These are phyloP conservation scores for Sisyra terminalis DNA, from an alignment of 2,888 invertebrate species.

Conservation along the genomic window DNA sequence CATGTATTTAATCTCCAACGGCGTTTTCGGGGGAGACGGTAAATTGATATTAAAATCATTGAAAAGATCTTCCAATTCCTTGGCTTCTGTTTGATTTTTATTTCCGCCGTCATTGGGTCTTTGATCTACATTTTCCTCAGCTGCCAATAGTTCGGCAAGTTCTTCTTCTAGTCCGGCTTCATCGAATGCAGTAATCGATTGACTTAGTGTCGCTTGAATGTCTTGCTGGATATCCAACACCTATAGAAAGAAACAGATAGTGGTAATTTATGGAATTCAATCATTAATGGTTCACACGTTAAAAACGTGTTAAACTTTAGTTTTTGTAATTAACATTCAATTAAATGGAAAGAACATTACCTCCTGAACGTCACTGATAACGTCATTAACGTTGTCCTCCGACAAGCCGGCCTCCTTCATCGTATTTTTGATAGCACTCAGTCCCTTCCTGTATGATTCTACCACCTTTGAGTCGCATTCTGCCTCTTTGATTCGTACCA, in stretches of 20 bases:
- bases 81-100: too few species aligned
- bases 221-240: conserved; percentile 39
- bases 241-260: conserved; percentile 23
- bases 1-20: too few species aligned
- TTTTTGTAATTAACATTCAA: not conserved
- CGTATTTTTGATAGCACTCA: conserved; percentile 45
- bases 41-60: too few species aligned
- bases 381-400: conserved; percentile 51
- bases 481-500: conserved; percentile 40
- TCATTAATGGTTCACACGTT: not conserved
- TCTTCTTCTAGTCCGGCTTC: conserved; percentile 51
- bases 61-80: too few species aligned
- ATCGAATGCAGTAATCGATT: conserved; percentile 31
- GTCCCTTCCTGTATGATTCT: conserved; percentile 46
- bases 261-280: conserved; percentile 3
- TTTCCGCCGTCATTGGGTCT: too few species aligned
- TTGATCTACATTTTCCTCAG: conserved; percentile 9
- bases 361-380: conserved; percentile 57
- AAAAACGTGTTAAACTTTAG: not conserved
- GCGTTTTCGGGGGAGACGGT: too few species aligned
- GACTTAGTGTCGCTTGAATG: conserved; percentile 34
- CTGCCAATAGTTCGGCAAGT: conserved; percentile 37
- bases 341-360: conserved; percentile 23
- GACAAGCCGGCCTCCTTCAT: conserved; percentile 44
- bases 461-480: conserved; percentile 36